Evolutionary conservation across 2,113 vertebrate genomes (phyloP).

Genomic region (Microcebus jonahi): DNA sequence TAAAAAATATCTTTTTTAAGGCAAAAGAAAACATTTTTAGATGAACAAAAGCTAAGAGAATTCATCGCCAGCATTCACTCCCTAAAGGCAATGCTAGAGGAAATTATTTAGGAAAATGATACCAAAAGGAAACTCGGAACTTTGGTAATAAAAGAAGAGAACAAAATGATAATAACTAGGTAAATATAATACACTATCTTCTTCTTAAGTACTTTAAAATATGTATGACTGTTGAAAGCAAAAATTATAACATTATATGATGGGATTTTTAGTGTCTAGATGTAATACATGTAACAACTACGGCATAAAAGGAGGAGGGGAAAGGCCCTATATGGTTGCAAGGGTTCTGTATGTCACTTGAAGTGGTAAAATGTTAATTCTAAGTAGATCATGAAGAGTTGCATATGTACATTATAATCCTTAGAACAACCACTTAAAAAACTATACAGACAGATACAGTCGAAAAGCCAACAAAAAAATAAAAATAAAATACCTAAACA

Average conservation of each 20-base stretch:
- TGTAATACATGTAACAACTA: neutral
- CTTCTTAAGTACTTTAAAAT: neutral
- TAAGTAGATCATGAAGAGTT: neutral
- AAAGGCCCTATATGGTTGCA: neutral
- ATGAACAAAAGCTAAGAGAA: constrained; percentile 26
- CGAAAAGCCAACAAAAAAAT: neutral
- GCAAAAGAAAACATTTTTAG: constrained; percentile 32
- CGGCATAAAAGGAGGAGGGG: neutral
- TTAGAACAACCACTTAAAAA: neutral
- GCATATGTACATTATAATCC: neutral
- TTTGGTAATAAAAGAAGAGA: constrained; percentile 8
- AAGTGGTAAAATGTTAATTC: constrained; percentile 3
- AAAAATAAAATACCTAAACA: neutral
- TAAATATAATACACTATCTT: neutral
- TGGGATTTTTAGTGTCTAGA: neutral
- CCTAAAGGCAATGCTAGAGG: neutral
- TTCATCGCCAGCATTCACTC: neutral
- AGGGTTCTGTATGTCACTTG: neutral
- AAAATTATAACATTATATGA: neutral
- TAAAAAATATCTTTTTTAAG: constrained; percentile 7
- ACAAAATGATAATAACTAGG: neutral
- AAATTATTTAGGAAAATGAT: constrained; percentile 6
- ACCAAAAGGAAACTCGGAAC: neutral
- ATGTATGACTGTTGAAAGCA: neutral
- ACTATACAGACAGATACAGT: neutral